Evolutionary conservation across 2,888 invertebrate genomes (phyloP).

Genomic region (Eueremaeus valkanovi): DNA sequence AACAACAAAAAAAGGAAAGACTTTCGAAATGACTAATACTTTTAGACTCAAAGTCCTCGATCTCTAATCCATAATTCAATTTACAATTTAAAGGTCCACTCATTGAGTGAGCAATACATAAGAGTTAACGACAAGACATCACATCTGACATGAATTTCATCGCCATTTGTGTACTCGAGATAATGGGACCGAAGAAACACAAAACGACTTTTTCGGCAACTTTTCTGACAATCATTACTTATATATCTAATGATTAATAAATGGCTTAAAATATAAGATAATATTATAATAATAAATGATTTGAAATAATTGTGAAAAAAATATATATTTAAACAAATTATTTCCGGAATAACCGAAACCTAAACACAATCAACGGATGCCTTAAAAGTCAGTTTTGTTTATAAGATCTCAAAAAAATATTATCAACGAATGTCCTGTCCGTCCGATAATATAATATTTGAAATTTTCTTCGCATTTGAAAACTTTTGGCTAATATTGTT

Average conservation of each 20-base stretch:
- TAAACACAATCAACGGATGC: not conserved
- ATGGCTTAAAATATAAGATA: not conserved
- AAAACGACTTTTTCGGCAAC: not conserved
- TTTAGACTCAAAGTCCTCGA: not conserved
- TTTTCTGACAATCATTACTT: not conserved
- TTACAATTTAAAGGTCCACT: not conserved
- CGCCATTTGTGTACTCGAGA: not conserved
- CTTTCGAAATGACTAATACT: not conserved
- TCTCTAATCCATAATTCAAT: not conserved
- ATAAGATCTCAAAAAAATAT: not conserved
- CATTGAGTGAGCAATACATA: conserved; percentile 24
- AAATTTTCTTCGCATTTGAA: not conserved
- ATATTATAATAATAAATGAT: too few species aligned
- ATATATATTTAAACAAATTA: not conserved
- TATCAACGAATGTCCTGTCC: conserved; percentile 10
- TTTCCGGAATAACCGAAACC: not conserved
- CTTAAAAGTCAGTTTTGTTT: too few species aligned
- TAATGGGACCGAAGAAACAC: not conserved
- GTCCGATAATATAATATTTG: not conserved
- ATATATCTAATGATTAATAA: not conserved
- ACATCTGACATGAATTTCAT: conserved; percentile 5
- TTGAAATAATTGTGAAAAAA: not conserved
- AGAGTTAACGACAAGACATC: not conserved
- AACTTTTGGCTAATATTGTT: not conserved
- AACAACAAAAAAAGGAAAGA: too few species aligned